Percentiles rank a stretch among this genome's conserved stretches.
phyloP scores from a whole-genome alignment of 2,797 vertebrate species.

The Prionace glauca region DNA sequence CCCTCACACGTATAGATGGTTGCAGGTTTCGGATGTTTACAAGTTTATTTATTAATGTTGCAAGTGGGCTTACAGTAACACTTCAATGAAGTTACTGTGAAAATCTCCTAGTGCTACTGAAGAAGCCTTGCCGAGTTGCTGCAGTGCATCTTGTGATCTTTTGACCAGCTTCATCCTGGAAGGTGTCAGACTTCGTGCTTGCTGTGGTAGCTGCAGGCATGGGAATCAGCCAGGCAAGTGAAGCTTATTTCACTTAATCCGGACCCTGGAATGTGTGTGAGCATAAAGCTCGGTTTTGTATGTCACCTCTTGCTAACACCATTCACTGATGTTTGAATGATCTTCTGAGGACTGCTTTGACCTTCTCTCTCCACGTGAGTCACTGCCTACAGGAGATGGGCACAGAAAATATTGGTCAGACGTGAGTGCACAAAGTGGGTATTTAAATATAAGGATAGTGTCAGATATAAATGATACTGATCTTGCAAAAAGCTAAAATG shows the following conservation, averaged over 20 bases:
- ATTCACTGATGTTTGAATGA: not conserved
- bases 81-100: too few species aligned
- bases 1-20: too few species aligned
- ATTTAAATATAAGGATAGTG: not conserved
- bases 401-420: not conserved
- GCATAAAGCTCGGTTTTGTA: not conserved
- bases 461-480: not conserved
- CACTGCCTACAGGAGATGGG: not conserved
- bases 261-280: not conserved
- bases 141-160: too few species aligned
- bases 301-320: not conserved
- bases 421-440: not conserved
- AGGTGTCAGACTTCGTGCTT: not conserved
- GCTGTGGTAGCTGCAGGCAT: not conserved
- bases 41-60: too few species aligned
- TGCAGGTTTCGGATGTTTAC: not conserved
- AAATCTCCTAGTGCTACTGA: not conserved
- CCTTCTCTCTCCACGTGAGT: not conserved
- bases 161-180: not conserved
- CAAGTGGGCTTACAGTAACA: too few species aligned
- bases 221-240: not conserved
- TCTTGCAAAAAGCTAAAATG: not conserved
- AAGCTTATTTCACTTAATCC: not conserved
- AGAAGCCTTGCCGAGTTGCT: not conserved
- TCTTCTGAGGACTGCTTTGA: not conserved